These are phyloP conservation scores for Peribatodes rhomboidaria DNA, from an alignment of 2,888 invertebrate species.

Conservation along the genomic window DNA sequence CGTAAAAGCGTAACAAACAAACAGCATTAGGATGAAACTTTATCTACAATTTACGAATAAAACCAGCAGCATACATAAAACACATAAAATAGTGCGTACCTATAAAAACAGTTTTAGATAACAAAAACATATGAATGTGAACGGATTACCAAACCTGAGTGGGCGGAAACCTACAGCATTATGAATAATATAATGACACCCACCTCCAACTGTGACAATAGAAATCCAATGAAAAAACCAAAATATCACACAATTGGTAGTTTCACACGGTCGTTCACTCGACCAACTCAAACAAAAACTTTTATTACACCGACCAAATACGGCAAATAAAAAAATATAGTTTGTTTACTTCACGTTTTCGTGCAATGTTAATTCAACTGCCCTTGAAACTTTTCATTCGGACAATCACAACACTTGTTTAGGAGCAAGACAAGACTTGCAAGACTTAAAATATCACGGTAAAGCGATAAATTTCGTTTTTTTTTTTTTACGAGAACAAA, in stretches of 20 bases:
- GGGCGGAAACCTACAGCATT: conserved; percentile 44
- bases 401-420: not conserved
- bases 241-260: conserved; percentile 15
- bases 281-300: not conserved
- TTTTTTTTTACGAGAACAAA: conserved; percentile 25
- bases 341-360: not conserved
- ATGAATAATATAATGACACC: conserved; percentile 25
- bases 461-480: not conserved
- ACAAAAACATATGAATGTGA: conserved; percentile 18
- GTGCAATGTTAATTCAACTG: not conserved
- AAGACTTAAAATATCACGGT: not conserved
- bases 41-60: not conserved
- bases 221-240: conserved; percentile 23
- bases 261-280: conserved; percentile 22
- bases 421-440: not conserved
- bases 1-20: not conserved
- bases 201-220: conserved; percentile 20
- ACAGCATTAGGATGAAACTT: not conserved
- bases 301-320: not conserved
- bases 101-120: conserved; percentile 2
- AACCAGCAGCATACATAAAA: not conserved
- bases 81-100: not conserved
- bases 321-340: not conserved
- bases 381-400: conserved; percentile 1
- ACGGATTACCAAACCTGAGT: conserved; percentile 36